phyloP scores from a whole-genome alignment of 2,113 vertebrate genomes.

The Nymphicus hollandicus region DNA sequence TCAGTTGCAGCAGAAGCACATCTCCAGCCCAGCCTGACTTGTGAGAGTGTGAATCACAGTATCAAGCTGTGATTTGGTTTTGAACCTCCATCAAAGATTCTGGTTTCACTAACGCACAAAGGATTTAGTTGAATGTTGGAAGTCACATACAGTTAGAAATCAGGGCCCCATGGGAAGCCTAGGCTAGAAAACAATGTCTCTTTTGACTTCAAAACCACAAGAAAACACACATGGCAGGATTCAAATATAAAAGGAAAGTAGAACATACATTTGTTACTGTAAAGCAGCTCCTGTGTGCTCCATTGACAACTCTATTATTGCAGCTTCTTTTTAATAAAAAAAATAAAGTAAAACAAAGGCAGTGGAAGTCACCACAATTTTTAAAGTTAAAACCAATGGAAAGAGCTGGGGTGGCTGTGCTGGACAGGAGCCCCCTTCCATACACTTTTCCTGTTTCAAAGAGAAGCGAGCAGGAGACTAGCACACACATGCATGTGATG shows the following conservation, averaged over 20 bases:
- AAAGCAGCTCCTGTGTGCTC: slow-evolving; percentile 57
- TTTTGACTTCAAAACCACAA: slow-evolving; percentile 72
- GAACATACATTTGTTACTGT: slow-evolving; percentile 60
- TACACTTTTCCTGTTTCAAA: not conserved
- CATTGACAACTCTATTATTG: slow-evolving; percentile 36
- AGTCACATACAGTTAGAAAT: slow-evolving; percentile 44
- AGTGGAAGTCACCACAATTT: not conserved
- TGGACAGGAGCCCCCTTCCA: not conserved
- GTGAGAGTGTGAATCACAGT: not conserved
- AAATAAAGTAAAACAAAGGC: not conserved
- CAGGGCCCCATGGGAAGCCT: slow-evolving; percentile 10
- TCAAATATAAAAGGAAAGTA: slow-evolving; percentile 71
- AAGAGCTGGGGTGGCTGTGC: not conserved
- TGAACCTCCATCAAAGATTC: slow-evolving; percentile 15
- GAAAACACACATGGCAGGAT: slow-evolving; percentile 65
- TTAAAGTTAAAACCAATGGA: not conserved
- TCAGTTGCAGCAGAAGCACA: not conserved
- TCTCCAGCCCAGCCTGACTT: not conserved
- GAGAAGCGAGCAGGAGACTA: not conserved
- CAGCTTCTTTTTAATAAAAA: not conserved
- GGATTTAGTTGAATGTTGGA: slow-evolving; percentile 60
- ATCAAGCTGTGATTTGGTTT: not conserved
- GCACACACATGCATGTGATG: not conserved
- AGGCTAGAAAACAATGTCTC: slow-evolving; percentile 55
- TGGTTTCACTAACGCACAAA: not conserved